A percentile compares a stretch with the other conserved stretches of the same genome.
phyloP scores from a whole-genome alignment of 35 echinoderm and acorn worm genomes.

The Heliocidaris tuberculata region DNA sequence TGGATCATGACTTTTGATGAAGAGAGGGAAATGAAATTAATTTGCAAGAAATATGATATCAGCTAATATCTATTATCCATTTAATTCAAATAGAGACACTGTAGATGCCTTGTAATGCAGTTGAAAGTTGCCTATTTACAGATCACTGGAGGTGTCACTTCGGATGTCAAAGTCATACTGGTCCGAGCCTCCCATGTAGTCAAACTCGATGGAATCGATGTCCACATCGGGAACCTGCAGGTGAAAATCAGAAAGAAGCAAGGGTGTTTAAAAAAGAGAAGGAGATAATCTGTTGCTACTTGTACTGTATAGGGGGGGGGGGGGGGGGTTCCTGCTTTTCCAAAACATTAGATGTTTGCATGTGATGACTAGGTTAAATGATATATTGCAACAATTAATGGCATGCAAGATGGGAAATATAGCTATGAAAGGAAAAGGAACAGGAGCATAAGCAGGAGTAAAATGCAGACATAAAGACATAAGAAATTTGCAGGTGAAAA shows the following conservation, averaged over 20 bases:
- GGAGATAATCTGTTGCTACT: background rate
- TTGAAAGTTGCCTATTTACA: conserved; percentile 22
- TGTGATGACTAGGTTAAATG: too few relatives aligned
- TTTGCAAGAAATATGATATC: too few relatives aligned
- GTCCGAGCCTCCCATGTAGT: conserved; percentile 63
- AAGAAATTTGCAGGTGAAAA: conserved; percentile 27
- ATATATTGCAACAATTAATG: too few relatives aligned
- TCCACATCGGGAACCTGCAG: conserved; percentile 59
- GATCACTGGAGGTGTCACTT: conserved; percentile 58
- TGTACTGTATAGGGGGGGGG: background rate
- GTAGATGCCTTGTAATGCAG: background rate
- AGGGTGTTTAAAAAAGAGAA: background rate
- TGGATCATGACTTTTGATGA: too few relatives aligned
- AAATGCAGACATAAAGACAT: background rate
- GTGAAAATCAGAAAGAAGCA: background rate
- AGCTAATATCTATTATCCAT: background rate
- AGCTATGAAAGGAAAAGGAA: too few relatives aligned
- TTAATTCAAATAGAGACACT: background rate
- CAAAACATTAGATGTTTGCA: background rate
- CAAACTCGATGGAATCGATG: conserved; percentile 63
- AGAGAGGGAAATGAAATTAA: too few relatives aligned
- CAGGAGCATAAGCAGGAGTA: too few relatives aligned
- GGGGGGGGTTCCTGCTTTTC: background rate
- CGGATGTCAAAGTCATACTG: conserved; percentile 58
- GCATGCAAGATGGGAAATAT: too few relatives aligned